These are phyloP conservation scores for Oscheius sp. DNA, from an alignment of 2,888 invertebrate genomes.

Conservation along the genomic window DNA sequence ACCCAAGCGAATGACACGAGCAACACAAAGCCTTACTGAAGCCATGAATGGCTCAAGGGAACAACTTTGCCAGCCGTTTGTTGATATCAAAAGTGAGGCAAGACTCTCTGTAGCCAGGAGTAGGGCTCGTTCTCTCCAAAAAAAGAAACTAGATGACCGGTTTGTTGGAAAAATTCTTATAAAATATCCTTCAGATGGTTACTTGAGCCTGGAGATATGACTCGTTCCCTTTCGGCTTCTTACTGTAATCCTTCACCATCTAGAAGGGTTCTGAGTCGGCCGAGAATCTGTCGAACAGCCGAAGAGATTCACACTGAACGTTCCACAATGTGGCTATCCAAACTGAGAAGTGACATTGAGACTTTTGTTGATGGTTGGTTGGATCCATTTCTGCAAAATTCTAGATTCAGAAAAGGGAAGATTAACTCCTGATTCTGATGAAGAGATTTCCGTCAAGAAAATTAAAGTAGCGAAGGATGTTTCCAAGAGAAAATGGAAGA, in stretches of 20 bases:
- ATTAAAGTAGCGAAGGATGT: neutral
- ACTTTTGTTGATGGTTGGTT: slow-evolving; percentile 13
- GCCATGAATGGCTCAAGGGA: slow-evolving; percentile 39
- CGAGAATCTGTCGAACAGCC: neutral
- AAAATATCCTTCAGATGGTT: neutral
- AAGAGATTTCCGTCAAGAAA: neutral
- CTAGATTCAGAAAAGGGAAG: slow-evolving; percentile 3
- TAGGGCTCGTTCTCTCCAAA: slow-evolving; percentile 29
- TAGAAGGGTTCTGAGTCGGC: neutral
- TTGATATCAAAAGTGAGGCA: slow-evolving; percentile 34
- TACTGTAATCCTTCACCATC: slow-evolving; percentile 1
- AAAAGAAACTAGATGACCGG: slow-evolving; percentile 13
- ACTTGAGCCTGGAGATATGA: slow-evolving; percentile 11
- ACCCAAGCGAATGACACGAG: neutral
- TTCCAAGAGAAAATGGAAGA: neutral
- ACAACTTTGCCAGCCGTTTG: slow-evolving; percentile 34
- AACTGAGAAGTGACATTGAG: slow-evolving; percentile 19
- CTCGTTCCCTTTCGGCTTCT: slow-evolving; percentile 7
- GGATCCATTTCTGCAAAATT: neutral
- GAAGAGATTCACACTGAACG: slow-evolving; percentile 18
- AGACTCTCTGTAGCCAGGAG: slow-evolving; percentile 36
- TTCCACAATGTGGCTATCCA: slow-evolving; percentile 19
- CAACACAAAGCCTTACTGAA: slow-evolving; percentile 15
- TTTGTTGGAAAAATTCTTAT: neutral
- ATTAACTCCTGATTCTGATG: neutral